Conservation (phyloP, 1,140 invertebrate species). For the Episyrphus balteatus region DNA sequence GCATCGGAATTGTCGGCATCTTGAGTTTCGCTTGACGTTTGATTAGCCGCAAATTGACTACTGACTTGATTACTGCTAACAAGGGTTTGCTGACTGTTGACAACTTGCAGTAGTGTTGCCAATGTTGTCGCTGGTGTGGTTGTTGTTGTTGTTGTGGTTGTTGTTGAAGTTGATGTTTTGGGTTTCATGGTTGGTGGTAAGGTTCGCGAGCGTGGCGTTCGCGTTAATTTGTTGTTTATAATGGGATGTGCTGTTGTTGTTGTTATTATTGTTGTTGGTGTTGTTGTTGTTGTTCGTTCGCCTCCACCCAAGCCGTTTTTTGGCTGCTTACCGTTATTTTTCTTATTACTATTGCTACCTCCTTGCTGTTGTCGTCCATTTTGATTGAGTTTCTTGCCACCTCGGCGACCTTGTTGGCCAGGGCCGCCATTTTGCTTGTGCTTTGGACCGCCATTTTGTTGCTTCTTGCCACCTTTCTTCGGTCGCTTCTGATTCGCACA, state of each 20-base stretch:
- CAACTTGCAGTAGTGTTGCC: slow-evolving; percentile 10
- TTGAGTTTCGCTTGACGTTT: slow-evolving; percentile 29
- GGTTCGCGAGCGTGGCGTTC: background rate
- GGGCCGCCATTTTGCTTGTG: background rate
- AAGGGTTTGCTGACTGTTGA: slow-evolving; percentile 19
- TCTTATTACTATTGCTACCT: slow-evolving; percentile 14
- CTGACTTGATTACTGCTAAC: slow-evolving; percentile 7
- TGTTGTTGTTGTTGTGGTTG: slow-evolving; percentile 1
- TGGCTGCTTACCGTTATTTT: slow-evolving; percentile 13
- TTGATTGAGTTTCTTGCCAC: slow-evolving; percentile 9
- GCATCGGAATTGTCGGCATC: slow-evolving; percentile 16
- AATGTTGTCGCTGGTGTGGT: slow-evolving; percentile 13
- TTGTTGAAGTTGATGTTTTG: background rate
- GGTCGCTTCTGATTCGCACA: background rate
- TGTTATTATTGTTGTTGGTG: slow-evolving; percentile 1
- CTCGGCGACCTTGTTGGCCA: too few relatives aligned
- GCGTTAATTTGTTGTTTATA: slow-evolving; percentile 4
- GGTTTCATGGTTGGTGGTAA: background rate
- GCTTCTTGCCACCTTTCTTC: background rate
- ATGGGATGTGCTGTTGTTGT: slow-evolving; percentile 8
- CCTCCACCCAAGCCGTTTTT: slow-evolving; percentile 21
- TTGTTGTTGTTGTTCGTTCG: background rate
- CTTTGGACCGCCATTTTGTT: background rate
- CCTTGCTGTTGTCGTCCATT: slow-evolving; percentile 7
- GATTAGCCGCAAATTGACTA: slow-evolving; percentile 10